Evolutionary conservation across 2,797 vertebrate species (phyloP), one percentile per base, ranked within the genome.

Genomic region (Phaenicophaeus curvirostris): DNA sequence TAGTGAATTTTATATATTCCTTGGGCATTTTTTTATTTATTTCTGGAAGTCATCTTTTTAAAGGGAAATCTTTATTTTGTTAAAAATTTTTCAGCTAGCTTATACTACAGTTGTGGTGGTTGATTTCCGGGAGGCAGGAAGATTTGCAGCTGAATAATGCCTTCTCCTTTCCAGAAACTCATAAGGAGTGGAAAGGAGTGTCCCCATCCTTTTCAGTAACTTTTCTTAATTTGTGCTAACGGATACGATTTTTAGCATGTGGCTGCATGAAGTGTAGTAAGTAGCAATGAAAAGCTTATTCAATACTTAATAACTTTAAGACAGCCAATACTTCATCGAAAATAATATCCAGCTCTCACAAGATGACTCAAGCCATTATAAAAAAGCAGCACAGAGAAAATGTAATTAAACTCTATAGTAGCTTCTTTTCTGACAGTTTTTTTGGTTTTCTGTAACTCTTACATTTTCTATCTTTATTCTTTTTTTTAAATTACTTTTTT

Each of bases 281-380:
- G 51, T 62, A 66, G 46, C 92, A 85, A 74, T 81, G 23, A 73
- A 94, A 95, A 94, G 58, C 28, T n/a, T 87, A 83, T 48, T 95
- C n/a, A 94, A 48, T 87, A 84, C 57, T 92, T 96, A 91, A 82
- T 89, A 92, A 85, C 1, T 6, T 48, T 68, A 57, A 85, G 82
- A 95, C 77, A 80, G 79, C 57, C 72, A 39, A 25, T 53, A 46
- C 54, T 91, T 95, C 68, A 83, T 92, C 88, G 74, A 79, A 92
- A 96, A 87, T 85, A 79, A 85, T 53, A 82, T 13, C 73, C 44
- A 77, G 16, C 65, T 62, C 79, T 83, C 55, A 93, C 59, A 87
- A 71, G 80, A 58, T 73, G 94, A 59, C n/a, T 86, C 15, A 50
- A 74, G 51, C 51, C 27, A 68, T 93, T 90, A 82, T 44, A 88